A percentile compares a stretch with the other conserved stretches of the same genome.
Conservation (phyloP, 2,113 vertebrate species). For the Prunella himalayana region DNA sequence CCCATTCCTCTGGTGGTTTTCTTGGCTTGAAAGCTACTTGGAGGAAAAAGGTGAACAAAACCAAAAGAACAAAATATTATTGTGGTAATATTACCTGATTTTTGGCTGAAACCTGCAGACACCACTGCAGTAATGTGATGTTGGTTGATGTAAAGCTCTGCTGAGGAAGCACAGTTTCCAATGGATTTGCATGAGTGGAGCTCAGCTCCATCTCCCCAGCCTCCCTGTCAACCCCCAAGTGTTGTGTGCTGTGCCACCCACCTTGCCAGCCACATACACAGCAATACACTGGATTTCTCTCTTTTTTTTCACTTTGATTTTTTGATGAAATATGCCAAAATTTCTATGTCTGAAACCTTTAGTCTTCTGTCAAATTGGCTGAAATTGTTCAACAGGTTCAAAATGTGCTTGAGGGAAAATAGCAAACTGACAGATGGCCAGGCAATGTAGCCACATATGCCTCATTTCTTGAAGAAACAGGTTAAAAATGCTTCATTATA, state of each 20-base stretch:
- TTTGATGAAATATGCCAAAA: background rate
- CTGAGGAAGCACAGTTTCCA: background rate
- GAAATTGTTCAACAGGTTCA: slow-evolving; percentile 26
- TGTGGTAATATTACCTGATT: background rate
- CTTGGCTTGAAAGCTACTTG: background rate
- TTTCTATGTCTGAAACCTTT: background rate
- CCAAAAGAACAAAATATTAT: background rate
- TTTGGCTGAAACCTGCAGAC: background rate
- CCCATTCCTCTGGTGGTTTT: background rate
- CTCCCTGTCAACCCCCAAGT: background rate
- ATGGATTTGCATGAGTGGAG: background rate
- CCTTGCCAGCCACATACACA: background rate
- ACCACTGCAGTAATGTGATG: accelerated
- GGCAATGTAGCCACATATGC: background rate
- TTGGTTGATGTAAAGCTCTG: background rate
- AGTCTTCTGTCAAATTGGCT: slow-evolving; percentile 6
- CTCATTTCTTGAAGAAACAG: slow-evolving; percentile 22
- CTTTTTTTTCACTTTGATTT: background rate
- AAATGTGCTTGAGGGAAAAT: slow-evolving; percentile 7
- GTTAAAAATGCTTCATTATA: slow-evolving; percentile 12
- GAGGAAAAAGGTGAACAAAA: background rate
- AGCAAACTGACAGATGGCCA: slow-evolving; percentile 17
- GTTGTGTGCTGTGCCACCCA: background rate
- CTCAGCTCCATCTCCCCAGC: background rate
- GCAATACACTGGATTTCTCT: background rate